Evolutionary conservation across 2,113 vertebrate species (phyloP), one percentile per base, ranked within the genome.

Genomic region (Anoplopoma fimbria): DNA sequence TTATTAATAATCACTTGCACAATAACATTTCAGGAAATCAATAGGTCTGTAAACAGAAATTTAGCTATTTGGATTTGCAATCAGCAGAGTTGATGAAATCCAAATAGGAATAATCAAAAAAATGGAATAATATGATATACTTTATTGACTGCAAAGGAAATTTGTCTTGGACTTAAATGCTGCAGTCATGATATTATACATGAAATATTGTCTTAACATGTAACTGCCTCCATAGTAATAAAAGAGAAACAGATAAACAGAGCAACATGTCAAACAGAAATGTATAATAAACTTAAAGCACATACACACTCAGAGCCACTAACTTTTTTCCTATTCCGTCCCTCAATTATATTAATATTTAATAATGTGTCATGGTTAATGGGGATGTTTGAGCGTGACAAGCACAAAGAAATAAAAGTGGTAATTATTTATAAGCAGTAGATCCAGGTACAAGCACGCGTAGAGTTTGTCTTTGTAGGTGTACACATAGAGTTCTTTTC

Each of bases 281-380:
- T 15, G 9, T 69, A 2, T 7, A 15, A 42, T 57, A 31, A 71
- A 57, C 51, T 23, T 75, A 6, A n/a, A 23, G 17, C 19, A 76
- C 12, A 19, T 29, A 36, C 31, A 68, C n/a, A 68, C 25, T 47
- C 55, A 51, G 57, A 36, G 42, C 53, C 15, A 14, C 0, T 10
- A 23, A 42, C 62, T 57, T 25, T 57, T 3, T 42, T 62, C n/a
- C 34, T 34, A 27, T 68, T 55, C 40, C 2, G 0, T 38, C n/a
- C 53, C 21, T 47, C 6, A 25, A 15, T 34, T 36, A 2, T 10
- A 69, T 75, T 27, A 31, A 75, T 80, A 51, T 70, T 76, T 80
- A 31, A 85, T 76, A 51, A 58, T 12, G 6, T 47, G 36, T 75
- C 58, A 69, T n/a, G n/a, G n/a, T n/a, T n/a, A n/a, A 23, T 55